Base-by-base conservation (phyloP, 1,140 invertebrate species). In the Dreissena polymorpha region DNA sequence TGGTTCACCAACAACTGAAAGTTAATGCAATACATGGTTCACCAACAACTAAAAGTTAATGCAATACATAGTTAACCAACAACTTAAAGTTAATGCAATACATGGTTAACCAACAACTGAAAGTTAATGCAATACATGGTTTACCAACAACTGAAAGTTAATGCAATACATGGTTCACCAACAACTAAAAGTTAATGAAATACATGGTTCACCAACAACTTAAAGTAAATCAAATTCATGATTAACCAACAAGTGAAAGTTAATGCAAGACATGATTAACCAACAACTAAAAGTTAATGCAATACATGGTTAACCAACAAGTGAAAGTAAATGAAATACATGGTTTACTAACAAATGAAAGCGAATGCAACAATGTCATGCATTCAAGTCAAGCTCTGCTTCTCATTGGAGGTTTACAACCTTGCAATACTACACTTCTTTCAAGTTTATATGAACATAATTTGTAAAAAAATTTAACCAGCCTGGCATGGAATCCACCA, bases 21-120 rank as follows among this genome's bases (percentile, higher is more conserved):
- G 39, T 39, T 39, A 39, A n/a, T n/a, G n/a, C n/a, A n/a, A n/a
- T n/a, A 78, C 88, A 89, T 69, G 78, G 55, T 25, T 88, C 85
- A 39, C 39, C 39, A 39, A 39, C 39, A 39, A 39, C 39, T 39
- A 8, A 39, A 39, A 39, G 39, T 39, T 39, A 39, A n/a, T n/a
- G n/a, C n/a, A n/a, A n/a, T n/a, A 78, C 88, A 89, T 69, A 75
- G 55, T 25, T 88, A 83, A 39, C 39, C 39, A 39, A 39, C 39
- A 39, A 39, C 39, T 39, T 2, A 39, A 39, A 39, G 39, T 39
- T 39, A 39, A n/a, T n/a, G n/a, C n/a, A n/a, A n/a, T n/a, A 78
- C 88, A 89, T 69, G 78, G 55, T 25, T 88, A 83, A 39, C 39
- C 39, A 39, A 39, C 39, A 39, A 39, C 39, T 39, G 39, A 39